A percentile compares a stretch with the other conserved stretches of the same genome.
Conservation (phyloP, 2,888 invertebrate species). For the Diadegma fenestrale region DNA sequence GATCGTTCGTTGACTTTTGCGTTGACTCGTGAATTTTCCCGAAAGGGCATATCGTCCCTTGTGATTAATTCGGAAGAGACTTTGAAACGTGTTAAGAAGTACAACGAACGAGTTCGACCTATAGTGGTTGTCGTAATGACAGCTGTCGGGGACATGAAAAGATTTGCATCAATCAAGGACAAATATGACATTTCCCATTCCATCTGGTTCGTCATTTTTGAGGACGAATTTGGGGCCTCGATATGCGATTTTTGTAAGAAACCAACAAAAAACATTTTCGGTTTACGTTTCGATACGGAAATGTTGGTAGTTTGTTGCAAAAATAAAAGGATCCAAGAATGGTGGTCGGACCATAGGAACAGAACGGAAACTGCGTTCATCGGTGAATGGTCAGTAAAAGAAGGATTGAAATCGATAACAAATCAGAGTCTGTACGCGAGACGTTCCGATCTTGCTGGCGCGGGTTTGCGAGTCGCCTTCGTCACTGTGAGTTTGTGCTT, state of each 20-base stretch:
- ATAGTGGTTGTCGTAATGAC: conserved; percentile 74
- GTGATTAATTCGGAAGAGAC: conserved; percentile 63
- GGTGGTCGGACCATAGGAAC: conserved; percentile 75
- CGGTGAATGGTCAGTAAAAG: conserved; percentile 71
- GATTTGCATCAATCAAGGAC: conserved; percentile 61
- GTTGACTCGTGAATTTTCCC: conserved; percentile 72
- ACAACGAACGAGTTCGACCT: conserved; percentile 68
- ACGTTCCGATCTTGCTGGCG: conserved; percentile 72
- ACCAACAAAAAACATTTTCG: conserved; percentile 72
- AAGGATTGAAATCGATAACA: conserved; percentile 38
- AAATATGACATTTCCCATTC: conserved; percentile 66
- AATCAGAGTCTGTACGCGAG: conserved; percentile 71
- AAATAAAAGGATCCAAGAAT: conserved; percentile 72
- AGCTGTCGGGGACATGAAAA: conserved; percentile 59
- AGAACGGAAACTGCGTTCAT: conserved; percentile 67
- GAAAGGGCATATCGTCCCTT: conserved; percentile 57
- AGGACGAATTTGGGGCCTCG: conserved; percentile 48
- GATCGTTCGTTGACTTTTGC: conserved; percentile 58
- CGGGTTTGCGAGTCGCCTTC: conserved; percentile 70
- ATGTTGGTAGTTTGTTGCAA: conserved; percentile 76
- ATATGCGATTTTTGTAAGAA: conserved; percentile 66
- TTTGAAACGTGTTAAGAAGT: conserved; percentile 33
- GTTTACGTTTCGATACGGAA: conserved; percentile 74
- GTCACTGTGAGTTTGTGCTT: conserved; percentile 70
- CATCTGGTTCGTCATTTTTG: conserved; percentile 77